Percentiles rank a stretch among this genome's conserved stretches.
Evolutionary conservation across 2,797 vertebrate genomes (phyloP).

Genomic region (Melanotaenia maccullochi): DNA sequence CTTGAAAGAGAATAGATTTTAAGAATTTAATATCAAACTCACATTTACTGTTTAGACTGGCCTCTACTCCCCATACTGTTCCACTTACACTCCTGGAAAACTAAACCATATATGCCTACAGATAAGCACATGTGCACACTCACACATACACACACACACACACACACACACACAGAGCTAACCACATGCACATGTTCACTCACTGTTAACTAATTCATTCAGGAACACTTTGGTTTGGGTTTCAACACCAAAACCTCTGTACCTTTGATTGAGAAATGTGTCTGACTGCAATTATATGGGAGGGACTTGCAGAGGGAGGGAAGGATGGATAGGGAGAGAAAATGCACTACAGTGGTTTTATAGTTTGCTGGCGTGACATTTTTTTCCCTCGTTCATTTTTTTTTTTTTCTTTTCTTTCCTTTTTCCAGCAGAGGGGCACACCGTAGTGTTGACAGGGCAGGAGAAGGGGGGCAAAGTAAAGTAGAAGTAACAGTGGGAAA

Average conservation of each 20-base stretch:
- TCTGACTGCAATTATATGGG: constrained; percentile 84
- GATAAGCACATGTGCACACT: constrained; percentile 66
- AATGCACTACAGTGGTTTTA: constrained; percentile 72
- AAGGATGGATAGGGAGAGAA: constrained; percentile 56
- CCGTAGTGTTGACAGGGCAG: constrained; percentile 60
- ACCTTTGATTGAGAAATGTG: constrained; percentile 84
- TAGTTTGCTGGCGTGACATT: constrained; percentile 76
- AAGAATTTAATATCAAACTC: too few species aligned
- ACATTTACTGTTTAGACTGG: constrained; percentile 42
- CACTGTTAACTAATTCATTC: constrained; percentile 86
- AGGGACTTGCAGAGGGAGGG: constrained; percentile 45
- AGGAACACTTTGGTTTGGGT: constrained; percentile 86
- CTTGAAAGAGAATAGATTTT: too few species aligned
- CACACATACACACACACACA: constrained; percentile 17
- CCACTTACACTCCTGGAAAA: constrained; percentile 81
- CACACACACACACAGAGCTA: constrained; percentile 53
- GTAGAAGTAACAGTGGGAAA: constrained; percentile 55
- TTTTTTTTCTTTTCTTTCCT: constrained; percentile 40
- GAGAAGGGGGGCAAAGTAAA: constrained; percentile 54
- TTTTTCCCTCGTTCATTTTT: constrained; percentile 46
- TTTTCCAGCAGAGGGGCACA: constrained; percentile 52
- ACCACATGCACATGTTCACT: constrained; percentile 86
- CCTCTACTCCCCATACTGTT: constrained; percentile 79
- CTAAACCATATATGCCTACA: constrained; percentile 68
- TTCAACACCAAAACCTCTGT: constrained; percentile 78